Conservation (phyloP, 2,888 invertebrate species). For the Lampropteryx suffumata region DNA sequence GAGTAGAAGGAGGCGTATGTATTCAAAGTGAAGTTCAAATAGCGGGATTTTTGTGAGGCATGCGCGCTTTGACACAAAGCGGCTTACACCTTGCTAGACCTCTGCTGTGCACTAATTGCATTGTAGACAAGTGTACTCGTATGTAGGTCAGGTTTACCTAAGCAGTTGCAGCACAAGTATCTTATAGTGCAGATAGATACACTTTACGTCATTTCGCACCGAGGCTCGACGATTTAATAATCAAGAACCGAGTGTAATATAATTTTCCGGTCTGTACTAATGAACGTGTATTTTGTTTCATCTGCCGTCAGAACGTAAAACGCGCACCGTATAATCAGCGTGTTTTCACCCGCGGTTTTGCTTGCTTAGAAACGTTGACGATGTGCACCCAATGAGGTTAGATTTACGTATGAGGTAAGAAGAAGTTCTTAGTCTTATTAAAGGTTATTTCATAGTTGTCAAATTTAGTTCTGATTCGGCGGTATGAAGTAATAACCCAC, state of each 20-base stretch:
- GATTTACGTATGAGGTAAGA: no score
- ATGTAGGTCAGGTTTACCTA: slow-evolving; percentile 33
- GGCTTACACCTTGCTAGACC: slow-evolving; percentile 21
- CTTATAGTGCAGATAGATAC: slow-evolving; percentile 22
- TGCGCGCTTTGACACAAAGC: slow-evolving; percentile 15
- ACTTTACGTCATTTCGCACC: slow-evolving; percentile 48
- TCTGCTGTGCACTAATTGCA: slow-evolving; percentile 20
- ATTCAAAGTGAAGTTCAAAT: slow-evolving; percentile 14
- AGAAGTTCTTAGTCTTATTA: no score
- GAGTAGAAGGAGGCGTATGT: slow-evolving; percentile 13
- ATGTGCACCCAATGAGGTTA: no score
- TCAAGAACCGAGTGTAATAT: slow-evolving; percentile 72
- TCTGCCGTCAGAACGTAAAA: slow-evolving; percentile 65
- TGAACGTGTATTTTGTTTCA: slow-evolving; percentile 80
- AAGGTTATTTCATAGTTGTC: no score
- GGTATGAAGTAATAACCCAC: no score
- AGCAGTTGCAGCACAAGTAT: background rate
- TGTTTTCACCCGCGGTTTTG: slow-evolving; percentile 52
- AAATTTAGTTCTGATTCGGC: no score
- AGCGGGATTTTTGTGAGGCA: slow-evolving; percentile 19
- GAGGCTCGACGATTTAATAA: slow-evolving; percentile 64
- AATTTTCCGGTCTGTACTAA: slow-evolving; percentile 73
- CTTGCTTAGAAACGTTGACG: no score
- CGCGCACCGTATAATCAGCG: slow-evolving; percentile 70
- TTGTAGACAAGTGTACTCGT: background rate